A percentile compares a stretch with the other conserved stretches of the same genome.
Evolutionary conservation across 2,797 vertebrate genomes (phyloP).

Genomic region (Leontocebus nigricollis): DNA sequence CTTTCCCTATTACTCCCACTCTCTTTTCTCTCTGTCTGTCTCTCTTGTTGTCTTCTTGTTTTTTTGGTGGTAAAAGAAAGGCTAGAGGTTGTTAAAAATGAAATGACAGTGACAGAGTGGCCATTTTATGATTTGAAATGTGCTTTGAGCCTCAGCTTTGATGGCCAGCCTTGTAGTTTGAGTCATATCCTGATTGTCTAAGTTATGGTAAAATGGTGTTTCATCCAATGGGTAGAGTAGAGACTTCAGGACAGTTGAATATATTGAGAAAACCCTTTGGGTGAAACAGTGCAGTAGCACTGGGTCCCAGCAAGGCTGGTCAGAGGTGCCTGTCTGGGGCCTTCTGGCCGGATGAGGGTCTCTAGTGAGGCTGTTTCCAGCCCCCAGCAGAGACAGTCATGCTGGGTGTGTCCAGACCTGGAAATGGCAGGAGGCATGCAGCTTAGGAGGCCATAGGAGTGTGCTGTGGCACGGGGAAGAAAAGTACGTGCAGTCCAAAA

Average conservation of each 20-base stretch:
- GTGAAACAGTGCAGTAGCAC: background rate
- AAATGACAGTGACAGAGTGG: background rate
- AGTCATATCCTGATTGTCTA: background rate
- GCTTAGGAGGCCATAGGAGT: background rate
- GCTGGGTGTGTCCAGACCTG: background rate
- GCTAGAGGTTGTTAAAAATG: slow-evolving; percentile 43
- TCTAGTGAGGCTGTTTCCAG: background rate
- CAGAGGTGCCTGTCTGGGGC: background rate
- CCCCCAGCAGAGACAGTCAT: background rate
- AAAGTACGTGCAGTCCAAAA: background rate
- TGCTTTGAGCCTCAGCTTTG: background rate
- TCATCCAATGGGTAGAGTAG: background rate
- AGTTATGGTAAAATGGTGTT: background rate
- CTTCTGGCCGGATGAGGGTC: background rate
- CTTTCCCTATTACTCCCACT: background rate
- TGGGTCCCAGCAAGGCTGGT: background rate
- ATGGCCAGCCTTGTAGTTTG: background rate
- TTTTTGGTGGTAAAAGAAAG: slow-evolving; percentile 54
- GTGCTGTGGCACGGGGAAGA: background rate
- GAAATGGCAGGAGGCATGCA: background rate
- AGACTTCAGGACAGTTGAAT: background rate
- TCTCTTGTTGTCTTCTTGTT: background rate
- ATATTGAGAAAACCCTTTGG: background rate
- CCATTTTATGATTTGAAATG: slow-evolving; percentile 1
- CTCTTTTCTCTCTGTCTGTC: background rate